Evolutionary conservation across 2,888 invertebrate species (phyloP).

Genomic region (Lamproptera curius): DNA sequence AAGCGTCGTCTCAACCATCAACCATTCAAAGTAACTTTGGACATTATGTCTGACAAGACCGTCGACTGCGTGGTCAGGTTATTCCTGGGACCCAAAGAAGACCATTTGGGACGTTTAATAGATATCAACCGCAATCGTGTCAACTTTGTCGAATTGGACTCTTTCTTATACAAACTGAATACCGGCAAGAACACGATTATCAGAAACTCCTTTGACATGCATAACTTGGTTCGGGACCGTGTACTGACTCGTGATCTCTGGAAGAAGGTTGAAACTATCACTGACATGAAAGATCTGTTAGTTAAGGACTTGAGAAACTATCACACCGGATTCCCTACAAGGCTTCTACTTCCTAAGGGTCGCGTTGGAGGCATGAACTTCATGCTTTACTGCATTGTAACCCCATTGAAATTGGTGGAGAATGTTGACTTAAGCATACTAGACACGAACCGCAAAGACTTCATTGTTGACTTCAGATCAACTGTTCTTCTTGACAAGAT

Average conservation of each 20-base stretch:
- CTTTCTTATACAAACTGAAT: constrained; percentile 78
- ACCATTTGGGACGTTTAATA: constrained; percentile 74
- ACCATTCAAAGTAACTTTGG: constrained; percentile 78
- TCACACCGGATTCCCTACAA: constrained; percentile 83
- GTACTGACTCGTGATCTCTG: constrained; percentile 81
- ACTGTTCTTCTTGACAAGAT: constrained; percentile 77
- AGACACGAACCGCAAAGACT: constrained; percentile 67
- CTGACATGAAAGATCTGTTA: constrained; percentile 50
- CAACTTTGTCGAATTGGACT: constrained; percentile 82
- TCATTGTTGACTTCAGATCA: constrained; percentile 54
- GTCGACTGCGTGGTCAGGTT: constrained; percentile 80
- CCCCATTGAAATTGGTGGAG: constrained; percentile 69
- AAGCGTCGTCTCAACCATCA: constrained; percentile 82
- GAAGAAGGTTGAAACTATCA: constrained; percentile 79
- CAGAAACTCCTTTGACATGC: constrained; percentile 81
- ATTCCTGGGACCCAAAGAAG: constrained; percentile 84
- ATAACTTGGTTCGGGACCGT: constrained; percentile 81
- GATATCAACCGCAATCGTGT: constrained; percentile 78
- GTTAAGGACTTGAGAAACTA: constrained; percentile 59
- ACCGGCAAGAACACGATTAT: constrained; percentile 82
- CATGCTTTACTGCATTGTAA: constrained; percentile 81
- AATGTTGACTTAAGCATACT: constrained; percentile 52
- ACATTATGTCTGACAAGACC: constrained; percentile 76
- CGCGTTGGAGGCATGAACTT: constrained; percentile 81
- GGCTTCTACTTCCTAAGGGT: constrained; percentile 85